Base-by-base conservation (phyloP, 2,797 vertebrate species). In the Anabacerthia variegaticeps region DNA sequence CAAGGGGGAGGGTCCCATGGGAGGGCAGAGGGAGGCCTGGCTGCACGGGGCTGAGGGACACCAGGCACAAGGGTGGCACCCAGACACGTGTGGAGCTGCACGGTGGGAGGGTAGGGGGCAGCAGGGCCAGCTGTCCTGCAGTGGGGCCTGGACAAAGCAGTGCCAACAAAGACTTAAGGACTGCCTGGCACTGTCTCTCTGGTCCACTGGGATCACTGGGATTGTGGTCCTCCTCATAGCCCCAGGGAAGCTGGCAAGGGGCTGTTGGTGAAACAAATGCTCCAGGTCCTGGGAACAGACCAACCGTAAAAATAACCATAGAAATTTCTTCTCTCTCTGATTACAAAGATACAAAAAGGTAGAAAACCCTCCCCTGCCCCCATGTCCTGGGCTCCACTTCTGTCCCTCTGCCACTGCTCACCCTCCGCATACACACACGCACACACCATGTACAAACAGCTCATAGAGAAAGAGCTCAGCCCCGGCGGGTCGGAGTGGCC, bases 281-380 rank as follows among this genome's bases (percentile, higher is more conserved):
- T 89, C 87, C 93, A 91, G 92, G 93, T 95, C 92, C 95, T 68
- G 77, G 95, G 95, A 97, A 98, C 96, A 96, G 97, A 97, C 97
- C 95, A 94, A 95, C 96, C 96, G 95, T 98, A 99, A 98, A 99
- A 99, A 99, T 99, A 98, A 99, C 97, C 98, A 98, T 99, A 99
- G 98, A 98, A 98, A 99, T 98, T 98, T 98, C 97, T 98, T 97
- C 98, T 98, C 98, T 98, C 98, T 99, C 98, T 98, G 98, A 98
- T 99, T 99, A 99, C 98, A 99, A 99, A 99, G 99, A 98, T 99
- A 99, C 98, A 99, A 99, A 97, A 99, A 99, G 90, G 98, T 99
- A 99, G 99, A 99, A 99, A 98, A 98, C 98, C 98, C 98, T 98
- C 97, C 93, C 95, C 81, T 32, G 32, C 49, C 63, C 93, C 86